Base-by-base conservation (phyloP, 2,888 invertebrate species). In the Diadromus collaris region DNA sequence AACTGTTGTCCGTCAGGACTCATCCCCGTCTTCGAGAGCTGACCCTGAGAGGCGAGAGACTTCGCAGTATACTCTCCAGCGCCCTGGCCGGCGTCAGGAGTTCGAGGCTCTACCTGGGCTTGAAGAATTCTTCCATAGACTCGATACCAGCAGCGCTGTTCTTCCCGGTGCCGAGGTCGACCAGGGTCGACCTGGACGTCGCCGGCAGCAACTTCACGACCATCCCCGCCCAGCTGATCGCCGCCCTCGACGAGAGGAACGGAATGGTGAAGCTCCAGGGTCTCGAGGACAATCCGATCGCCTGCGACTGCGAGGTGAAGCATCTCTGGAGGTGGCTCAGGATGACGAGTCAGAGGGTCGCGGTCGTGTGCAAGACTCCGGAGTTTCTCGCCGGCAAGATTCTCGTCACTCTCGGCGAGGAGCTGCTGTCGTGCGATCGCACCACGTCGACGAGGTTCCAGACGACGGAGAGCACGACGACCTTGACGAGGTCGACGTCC, bases 131-230 rank as follows among this genome's bases (percentile, higher is more conserved):
- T 0, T 97, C 97, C 0, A 91, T 98, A 7, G 93, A 94, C 16
- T 92, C 93, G 13, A 91, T 98, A 70, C 97, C 97, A 0, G 95
- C 97, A 5, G 95, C 97, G 0, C 89, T 97, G 27, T 94, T 98
- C 76, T 97, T 97, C 88, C 97, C 97, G 0, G 93, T 98, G 24
- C 97, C 97, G 0, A 93, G 97, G 85, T 97, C 97, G 2, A 96
- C 97, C 0, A 94, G 94, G 81, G 94, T 97, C 38, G 93, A 93
- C 5, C 92, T 98, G 5, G 96, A 97, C 87, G 94, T 97, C 0
- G 93, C 94, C 3, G 96, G 96, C 19, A 97, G 96, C 85, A 95
- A 95, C 88, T 92, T 98, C 51, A 93, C 94, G 0, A 95, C 95
- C 1, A 89, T 98, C 7, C 94, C 95, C 77, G 95, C 96, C 0